Evolutionary conservation across 2,113 vertebrate genomes (phyloP).

Genomic region (Hydrolagus affinis): DNA sequence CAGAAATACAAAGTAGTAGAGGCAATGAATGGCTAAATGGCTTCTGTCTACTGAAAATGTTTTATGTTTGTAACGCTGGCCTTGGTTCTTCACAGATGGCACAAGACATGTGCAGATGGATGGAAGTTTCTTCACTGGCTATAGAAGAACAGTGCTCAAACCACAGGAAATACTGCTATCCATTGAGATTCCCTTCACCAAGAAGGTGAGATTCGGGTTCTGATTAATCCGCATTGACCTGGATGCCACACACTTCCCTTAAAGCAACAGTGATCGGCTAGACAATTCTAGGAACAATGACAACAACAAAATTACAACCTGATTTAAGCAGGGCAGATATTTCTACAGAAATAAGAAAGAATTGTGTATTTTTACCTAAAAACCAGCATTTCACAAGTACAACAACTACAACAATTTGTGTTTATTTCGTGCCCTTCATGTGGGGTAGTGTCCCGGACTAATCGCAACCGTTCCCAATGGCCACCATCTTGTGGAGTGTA

Average conservation of each 20-base stretch:
- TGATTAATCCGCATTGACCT: neutral
- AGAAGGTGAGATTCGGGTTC: constrained; percentile 55
- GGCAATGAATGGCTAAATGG: no score
- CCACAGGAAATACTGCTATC: constrained; percentile 76
- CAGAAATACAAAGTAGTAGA: no score
- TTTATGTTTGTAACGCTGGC: neutral
- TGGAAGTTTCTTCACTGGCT: constrained; percentile 74
- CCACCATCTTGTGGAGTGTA: no score
- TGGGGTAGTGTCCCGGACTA: no score
- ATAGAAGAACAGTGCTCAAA: constrained; percentile 69
- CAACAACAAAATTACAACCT: no score
- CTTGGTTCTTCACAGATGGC: constrained; percentile 53
- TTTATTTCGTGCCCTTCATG: no score
- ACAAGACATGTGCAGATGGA: constrained; percentile 70
- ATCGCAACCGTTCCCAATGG: no score
- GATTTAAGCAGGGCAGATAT: no score
- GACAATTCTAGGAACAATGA: no score
- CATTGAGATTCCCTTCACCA: constrained; percentile 76
- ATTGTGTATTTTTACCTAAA: neutral
- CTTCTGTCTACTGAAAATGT: no score
- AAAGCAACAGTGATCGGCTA: no score
- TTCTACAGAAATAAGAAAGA: neutral
- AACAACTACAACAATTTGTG: neutral
- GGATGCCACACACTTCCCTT: no score
- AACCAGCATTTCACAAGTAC: neutral